Evolutionary conservation across 37 sponge, comb jelly and placozoan species (phyloP).

Genomic region (Agelas oroides): DNA sequence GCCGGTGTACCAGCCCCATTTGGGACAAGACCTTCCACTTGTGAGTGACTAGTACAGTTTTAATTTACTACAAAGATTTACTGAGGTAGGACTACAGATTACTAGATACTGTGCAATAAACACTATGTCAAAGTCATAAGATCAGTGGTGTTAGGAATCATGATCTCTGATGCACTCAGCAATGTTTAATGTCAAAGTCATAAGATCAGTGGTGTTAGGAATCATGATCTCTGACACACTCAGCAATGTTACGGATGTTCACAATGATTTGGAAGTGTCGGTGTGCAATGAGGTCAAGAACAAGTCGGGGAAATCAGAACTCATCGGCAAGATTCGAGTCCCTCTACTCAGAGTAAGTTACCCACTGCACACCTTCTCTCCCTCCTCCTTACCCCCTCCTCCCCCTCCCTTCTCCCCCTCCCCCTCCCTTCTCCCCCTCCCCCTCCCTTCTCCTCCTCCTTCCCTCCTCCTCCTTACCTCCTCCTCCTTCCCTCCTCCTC

Average conservation of each 20-base stretch:
- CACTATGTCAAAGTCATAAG: too few species aligned
- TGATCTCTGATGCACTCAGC: too few species aligned
- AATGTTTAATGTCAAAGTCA: not conserved
- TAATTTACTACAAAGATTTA: too few species aligned
- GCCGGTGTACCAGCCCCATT: slow-evolving; percentile 67
- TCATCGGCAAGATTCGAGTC: slow-evolving; percentile 60
- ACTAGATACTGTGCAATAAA: too few species aligned
- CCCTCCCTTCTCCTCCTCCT: not conserved
- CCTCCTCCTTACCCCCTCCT: not conserved
- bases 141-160: too few species aligned
- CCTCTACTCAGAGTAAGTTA: slow-evolving; percentile 77
- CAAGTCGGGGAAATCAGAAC: slow-evolving; percentile 26
- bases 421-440: not conserved
- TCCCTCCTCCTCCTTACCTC: not conserved
- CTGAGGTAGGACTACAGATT: too few species aligned
- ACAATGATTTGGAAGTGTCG: slow-evolving; percentile 74
- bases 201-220: not conserved
- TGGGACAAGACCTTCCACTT: slow-evolving; percentile 91
- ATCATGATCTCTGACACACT: not conserved
- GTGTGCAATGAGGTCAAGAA: slow-evolving; percentile 76
- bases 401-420: not conserved
- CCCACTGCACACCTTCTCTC: not conserved
- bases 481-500: not conserved
- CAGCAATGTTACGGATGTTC: slow-evolving; percentile 89
- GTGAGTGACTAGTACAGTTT: slow-evolving; percentile 71